Percentiles rank a stretch among this genome's conserved stretches.
These are phyloP conservation scores for Ascaphus truei DNA, from an alignment of 2,113 vertebrate genomes.

Conservation along the genomic window DNA sequence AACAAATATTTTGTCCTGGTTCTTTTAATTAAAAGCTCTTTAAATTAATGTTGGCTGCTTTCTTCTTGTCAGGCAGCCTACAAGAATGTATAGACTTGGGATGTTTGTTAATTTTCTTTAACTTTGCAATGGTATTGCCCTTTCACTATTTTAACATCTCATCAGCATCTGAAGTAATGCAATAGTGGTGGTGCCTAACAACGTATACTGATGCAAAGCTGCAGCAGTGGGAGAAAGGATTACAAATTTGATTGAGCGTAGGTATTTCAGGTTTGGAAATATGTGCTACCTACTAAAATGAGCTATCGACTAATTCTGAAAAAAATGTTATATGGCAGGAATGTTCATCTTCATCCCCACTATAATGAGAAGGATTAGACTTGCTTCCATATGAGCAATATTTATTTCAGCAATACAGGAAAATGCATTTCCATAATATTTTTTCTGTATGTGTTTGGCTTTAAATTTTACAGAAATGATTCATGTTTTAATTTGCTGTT, in stretches of 20 bases:
- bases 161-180: slow-evolving; percentile 61
- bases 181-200: slow-evolving; percentile 61
- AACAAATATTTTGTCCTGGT: no score
- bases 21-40: no score
- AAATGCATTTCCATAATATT: slow-evolving; percentile 80
- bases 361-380: slow-evolving; percentile 79
- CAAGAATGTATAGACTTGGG: no score
- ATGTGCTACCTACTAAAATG: slow-evolving; percentile 74
- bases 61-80: no score
- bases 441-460: slow-evolving; percentile 65
- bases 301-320: slow-evolving; percentile 80
- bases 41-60: no score
- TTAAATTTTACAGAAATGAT: slow-evolving; percentile 79
- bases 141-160: slow-evolving; percentile 53
- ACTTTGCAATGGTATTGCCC: not conserved
- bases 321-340: slow-evolving; percentile 77
- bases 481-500: slow-evolving; percentile 83
- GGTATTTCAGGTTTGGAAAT: slow-evolving; percentile 72
- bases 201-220: slow-evolving; percentile 54
- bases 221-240: slow-evolving; percentile 48
- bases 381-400: slow-evolving; percentile 72
- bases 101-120: no score
- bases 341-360: slow-evolving; percentile 77
- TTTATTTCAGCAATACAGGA: slow-evolving; percentile 81
- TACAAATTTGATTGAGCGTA: slow-evolving; percentile 65